Evolutionary conservation across 37 sponge, comb jelly and placozoan species (phyloP).

Genomic region (Chondrosia reniformis): DNA sequence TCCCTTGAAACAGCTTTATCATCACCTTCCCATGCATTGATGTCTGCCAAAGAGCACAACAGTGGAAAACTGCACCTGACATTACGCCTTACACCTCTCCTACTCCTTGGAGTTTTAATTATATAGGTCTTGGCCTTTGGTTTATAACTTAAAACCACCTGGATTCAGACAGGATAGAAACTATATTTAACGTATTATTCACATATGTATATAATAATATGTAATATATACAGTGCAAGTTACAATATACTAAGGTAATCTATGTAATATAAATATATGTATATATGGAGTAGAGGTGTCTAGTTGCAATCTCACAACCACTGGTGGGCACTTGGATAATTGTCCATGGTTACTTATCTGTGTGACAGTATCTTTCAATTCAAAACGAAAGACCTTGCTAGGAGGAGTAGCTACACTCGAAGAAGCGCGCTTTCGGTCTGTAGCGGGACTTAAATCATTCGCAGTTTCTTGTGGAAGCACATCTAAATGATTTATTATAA

Average conservation of each 20-base stretch:
- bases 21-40: neutral
- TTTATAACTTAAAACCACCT: constrained; percentile 5
- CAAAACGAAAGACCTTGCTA: too few species aligned
- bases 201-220: too few species aligned
- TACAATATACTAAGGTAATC: too few species aligned
- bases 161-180: neutral
- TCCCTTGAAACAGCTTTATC: neutral
- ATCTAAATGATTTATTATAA: neutral
- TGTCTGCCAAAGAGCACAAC: neutral
- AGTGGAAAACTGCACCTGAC: constrained; percentile 2
- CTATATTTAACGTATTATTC: too few species aligned
- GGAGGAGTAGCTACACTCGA: neutral
- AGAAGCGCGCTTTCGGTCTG: neutral
- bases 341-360: neutral
- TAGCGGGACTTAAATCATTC: too few species aligned
- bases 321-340: constrained; percentile 8
- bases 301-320: constrained; percentile 3
- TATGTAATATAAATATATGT: too few species aligned
- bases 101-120: constrained; percentile 3
- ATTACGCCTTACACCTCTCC: constrained; percentile 2
- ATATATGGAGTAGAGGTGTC: neutral
- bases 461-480: neutral
- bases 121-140: neutral
- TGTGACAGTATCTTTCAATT: neutral
- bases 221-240: too few species aligned